These are phyloP conservation scores for Drosophila nr. fundita DNA, from an alignment of 2,888 invertebrate species.

Conservation along the genomic window DNA sequence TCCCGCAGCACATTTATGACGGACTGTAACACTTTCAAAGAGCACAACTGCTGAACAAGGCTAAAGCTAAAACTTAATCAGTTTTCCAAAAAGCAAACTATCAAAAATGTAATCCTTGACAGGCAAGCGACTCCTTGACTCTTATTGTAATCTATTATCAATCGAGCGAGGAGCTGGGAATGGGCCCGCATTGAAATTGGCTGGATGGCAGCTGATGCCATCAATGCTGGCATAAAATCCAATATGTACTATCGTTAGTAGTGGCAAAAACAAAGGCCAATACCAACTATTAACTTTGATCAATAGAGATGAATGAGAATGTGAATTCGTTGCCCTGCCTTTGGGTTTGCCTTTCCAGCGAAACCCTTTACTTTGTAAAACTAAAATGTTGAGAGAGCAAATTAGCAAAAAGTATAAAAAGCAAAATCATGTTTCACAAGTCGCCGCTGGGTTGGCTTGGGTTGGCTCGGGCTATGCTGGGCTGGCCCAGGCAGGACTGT, in stretches of 20 bases:
- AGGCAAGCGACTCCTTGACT: constrained; percentile 18
- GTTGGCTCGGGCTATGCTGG: not conserved
- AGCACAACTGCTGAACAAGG: not conserved
- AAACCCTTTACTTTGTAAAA: constrained; percentile 53
- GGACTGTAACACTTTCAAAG: not conserved
- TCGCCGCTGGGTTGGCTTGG: constrained; percentile 42
- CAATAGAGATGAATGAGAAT: constrained; percentile 24
- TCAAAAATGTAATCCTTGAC: constrained; percentile 24
- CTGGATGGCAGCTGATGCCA: constrained; percentile 17
- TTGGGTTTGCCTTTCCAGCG: constrained; percentile 15
- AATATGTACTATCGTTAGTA: constrained; percentile 35
- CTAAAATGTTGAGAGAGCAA: constrained; percentile 71
- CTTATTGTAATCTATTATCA: constrained; percentile 36
- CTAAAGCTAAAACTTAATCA: constrained; percentile 9
- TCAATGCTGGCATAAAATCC: constrained; percentile 5
- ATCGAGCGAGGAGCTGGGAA: constrained; percentile 17
- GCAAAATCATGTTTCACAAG: constrained; percentile 78
- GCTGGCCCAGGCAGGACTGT: constrained; percentile 11
- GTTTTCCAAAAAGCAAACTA: constrained; percentile 31
- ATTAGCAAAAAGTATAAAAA: constrained; percentile 76
- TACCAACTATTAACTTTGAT: constrained; percentile 28
- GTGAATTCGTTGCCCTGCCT: constrained; percentile 13
- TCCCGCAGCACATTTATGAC: not conserved
- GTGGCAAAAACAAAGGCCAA: constrained; percentile 38
- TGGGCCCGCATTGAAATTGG: constrained; percentile 44